Evolutionary conservation across 2,113 vertebrate species (phyloP), one percentile per base, ranked within the genome.

Genomic region (Mormyrus lacerda): DNA sequence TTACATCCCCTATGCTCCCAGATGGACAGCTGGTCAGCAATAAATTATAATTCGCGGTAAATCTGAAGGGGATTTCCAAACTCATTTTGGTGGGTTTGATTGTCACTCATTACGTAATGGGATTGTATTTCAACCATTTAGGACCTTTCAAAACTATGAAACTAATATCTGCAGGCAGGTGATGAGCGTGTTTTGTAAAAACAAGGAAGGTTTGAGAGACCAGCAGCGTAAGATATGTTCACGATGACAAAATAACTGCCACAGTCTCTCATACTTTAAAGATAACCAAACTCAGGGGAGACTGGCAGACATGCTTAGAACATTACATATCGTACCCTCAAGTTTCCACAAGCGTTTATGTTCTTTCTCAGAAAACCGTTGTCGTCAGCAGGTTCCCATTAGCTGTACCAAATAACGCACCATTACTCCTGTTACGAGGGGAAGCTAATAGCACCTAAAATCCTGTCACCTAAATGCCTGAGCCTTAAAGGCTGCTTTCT

Each of bases 161-260:
- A 24, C 42, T 88, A 44, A 58, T 61, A 44, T 61, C 86, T 35
- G 9, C 24, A 51, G 19, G 19, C 13, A 27, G 17, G 87, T 19
- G 58, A 76, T 31, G 47, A 27, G 44, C 45, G 7, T 88, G 69
- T 82, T 88, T 35, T 88, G 69, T 51, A 53, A n/a, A 55, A 89
- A 88, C 48, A 53, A 42, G 35, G 65, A 53, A 44, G 7, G 15
- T 2, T 53, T 21, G 31, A n/a, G 69, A 53, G 10, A n/a, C 82
- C 83, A 31, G 31, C 69, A 76, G 35, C 69, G 35, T 76, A 76
- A 39, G 8, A n/a, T 50, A 48, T 47, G 42, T 83, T 17, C 47
- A 27, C 84, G 11, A 45, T 19, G 47, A 87, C 50, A 87, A 39
- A 76, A 76, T 35, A 76, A 8, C 85, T 39, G 31, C 10, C 85